These are phyloP conservation scores for Cyprinodon variegatus DNA, from an alignment of 2,113 vertebrate genomes.

Conservation along the genomic window DNA sequence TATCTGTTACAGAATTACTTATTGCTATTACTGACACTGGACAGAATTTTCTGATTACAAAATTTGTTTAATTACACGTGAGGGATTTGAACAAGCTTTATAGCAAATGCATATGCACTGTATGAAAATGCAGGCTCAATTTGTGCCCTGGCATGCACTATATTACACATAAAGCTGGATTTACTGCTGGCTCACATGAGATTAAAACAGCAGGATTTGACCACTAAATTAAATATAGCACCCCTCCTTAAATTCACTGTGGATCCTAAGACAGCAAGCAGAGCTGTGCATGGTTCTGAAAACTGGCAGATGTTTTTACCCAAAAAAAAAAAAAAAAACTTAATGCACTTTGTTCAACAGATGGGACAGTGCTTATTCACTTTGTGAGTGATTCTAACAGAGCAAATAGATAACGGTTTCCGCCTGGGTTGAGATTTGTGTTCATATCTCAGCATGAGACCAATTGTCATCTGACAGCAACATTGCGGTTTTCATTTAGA, in stretches of 20 bases:
- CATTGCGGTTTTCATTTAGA: constrained; percentile 18
- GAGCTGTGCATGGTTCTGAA: background rate
- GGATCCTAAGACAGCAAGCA: constrained; percentile 6
- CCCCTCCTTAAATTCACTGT: background rate
- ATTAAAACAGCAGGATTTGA: constrained; percentile 47
- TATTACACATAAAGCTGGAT: constrained; percentile 52
- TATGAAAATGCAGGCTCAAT: constrained; percentile 15
- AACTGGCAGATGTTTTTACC: background rate
- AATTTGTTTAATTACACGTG: constrained; percentile 36
- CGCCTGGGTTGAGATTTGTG: constrained; percentile 16
- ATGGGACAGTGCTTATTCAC: constrained; percentile 39
- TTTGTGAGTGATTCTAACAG: constrained; percentile 14
- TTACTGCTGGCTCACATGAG: constrained; percentile 56
- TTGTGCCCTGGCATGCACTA: constrained; percentile 30
- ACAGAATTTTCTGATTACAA: constrained; percentile 29
- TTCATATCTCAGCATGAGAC: constrained; percentile 38
- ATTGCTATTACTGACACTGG: constrained; percentile 20
- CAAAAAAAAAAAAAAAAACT: constrained; percentile 22
- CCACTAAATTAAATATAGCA: constrained; percentile 33
- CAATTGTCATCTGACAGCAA: constrained; percentile 41
- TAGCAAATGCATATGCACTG: background rate
- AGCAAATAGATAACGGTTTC: constrained; percentile 31
- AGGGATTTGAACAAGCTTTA: constrained; percentile 10
- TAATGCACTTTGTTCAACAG: constrained; percentile 28
- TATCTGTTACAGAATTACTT: background rate